Evolutionary conservation across 2,797 vertebrate species (phyloP).

Genomic region (Pelodytes ibericus): DNA sequence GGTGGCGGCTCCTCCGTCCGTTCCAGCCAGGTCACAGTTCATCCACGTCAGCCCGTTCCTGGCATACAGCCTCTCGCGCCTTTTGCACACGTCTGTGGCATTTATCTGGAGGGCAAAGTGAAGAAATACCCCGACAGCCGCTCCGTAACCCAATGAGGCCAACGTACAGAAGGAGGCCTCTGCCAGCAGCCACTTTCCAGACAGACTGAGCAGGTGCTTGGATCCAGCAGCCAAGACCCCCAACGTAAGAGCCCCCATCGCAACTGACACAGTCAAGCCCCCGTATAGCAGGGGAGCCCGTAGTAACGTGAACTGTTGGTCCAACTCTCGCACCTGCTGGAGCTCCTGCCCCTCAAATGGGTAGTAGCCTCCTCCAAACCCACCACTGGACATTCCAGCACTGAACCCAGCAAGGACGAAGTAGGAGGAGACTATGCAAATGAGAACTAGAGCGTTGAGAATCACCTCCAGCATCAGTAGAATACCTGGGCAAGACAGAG

Average conservation of each 20-base stretch:
- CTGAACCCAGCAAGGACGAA: constrained; percentile 70
- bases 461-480: constrained; percentile 67
- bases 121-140: constrained; percentile 47
- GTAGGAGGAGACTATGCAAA: constrained; percentile 68
- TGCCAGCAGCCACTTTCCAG: constrained; percentile 46
- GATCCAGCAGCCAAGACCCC: constrained; percentile 63
- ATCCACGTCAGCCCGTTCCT: constrained; percentile 58
- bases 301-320: constrained; percentile 64
- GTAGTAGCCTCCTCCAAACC: constrained; percentile 60
- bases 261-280: constrained; percentile 61
- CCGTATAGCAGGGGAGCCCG: constrained; percentile 64
- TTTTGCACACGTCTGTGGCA: constrained; percentile 49
- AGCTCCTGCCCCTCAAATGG: constrained; percentile 68
- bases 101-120: constrained; percentile 57
- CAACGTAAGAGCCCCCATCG: constrained; percentile 64
- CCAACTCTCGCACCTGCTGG: constrained; percentile 66
- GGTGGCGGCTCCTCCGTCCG: constrained; percentile 47
- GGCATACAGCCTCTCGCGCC: constrained; percentile 47
- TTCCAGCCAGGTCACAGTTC: constrained; percentile 54
- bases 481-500: constrained; percentile 65
- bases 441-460: constrained; percentile 67
- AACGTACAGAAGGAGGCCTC: constrained; percentile 40
- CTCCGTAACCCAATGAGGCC: constrained; percentile 45
- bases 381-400: constrained; percentile 61
- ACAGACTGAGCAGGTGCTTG: constrained; percentile 39